Evolutionary conservation across 2,888 invertebrate species (phyloP).

Genomic region (Cerastis rubricosa): DNA sequence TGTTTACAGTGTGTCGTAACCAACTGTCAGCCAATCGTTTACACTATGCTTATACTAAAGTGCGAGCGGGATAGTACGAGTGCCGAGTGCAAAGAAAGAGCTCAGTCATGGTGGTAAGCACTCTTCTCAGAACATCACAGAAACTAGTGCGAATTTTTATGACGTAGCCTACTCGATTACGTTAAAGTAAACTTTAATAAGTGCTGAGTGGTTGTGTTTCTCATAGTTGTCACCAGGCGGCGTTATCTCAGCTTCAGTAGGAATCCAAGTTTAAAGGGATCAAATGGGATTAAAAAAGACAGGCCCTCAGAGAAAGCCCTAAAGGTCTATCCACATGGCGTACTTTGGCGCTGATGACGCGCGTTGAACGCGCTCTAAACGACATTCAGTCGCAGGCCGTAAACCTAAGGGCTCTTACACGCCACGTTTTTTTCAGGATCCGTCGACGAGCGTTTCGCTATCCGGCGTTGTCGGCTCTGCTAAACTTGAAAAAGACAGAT

Average conservation of each 20-base stretch:
- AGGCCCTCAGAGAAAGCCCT: neutral
- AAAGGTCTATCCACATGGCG: neutral
- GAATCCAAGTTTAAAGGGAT: neutral
- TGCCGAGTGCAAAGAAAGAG: constrained; percentile 1
- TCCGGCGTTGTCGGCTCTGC: no score
- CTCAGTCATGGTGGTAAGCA: neutral
- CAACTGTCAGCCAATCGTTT: constrained; percentile 8
- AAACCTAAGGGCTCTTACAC: no score
- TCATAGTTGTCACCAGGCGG: neutral
- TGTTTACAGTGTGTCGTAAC: constrained; percentile 15
- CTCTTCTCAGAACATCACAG: neutral
- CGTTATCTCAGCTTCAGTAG: neutral
- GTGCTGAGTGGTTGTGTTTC: neutral
- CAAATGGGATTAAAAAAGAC: neutral
- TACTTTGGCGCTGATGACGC: no score
- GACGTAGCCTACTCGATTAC: neutral
- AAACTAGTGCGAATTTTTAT: neutral
- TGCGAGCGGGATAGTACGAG: constrained; percentile 4
- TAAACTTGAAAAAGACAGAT: no score
- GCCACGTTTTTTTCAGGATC: no score
- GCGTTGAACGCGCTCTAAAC: no score
- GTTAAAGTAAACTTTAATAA: neutral
- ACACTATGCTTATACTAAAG: constrained; percentile 1
- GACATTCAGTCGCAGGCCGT: no score
- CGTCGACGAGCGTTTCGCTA: no score